Conservation (phyloP, 2,797 vertebrate species). For the Pangasius krempfi region DNA sequence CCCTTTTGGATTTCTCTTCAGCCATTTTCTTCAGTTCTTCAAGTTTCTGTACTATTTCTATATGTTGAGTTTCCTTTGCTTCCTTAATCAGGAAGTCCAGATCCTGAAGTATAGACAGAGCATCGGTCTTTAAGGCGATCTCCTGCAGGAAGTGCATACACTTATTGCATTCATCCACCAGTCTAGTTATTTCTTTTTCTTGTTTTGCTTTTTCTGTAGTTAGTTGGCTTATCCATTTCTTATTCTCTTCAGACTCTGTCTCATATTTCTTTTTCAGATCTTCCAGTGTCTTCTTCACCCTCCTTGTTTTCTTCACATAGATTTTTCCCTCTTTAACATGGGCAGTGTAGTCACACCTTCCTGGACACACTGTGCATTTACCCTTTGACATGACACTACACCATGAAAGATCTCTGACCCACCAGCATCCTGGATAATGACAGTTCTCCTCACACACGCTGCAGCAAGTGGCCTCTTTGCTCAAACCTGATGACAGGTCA, state of each 20-base stretch:
- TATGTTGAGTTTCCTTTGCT: neutral
- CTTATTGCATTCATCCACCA: slow-evolving; percentile 12
- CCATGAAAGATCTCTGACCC: neutral
- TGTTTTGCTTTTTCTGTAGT: neutral
- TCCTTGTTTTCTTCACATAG: slow-evolving; percentile 7
- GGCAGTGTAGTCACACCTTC: neutral
- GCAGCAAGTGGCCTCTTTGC: neutral
- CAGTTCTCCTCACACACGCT: slow-evolving; percentile 42
- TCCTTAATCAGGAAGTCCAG: slow-evolving; percentile 13
- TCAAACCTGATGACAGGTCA: neutral
- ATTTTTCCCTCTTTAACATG: slow-evolving; percentile 28
- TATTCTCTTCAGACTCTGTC: neutral
- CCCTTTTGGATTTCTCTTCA: neutral
- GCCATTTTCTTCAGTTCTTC: neutral
- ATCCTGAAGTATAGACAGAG: neutral
- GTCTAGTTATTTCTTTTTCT: neutral
- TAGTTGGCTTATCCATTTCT: neutral
- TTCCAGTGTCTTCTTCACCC: neutral
- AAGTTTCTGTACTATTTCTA: neutral
- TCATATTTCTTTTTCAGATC: slow-evolving; percentile 46
- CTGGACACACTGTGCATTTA: slow-evolving; percentile 31
- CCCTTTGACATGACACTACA: neutral
- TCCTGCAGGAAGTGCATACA: neutral
- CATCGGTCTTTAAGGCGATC: neutral
- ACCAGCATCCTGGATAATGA: slow-evolving; percentile 35